These are phyloP conservation scores for Oncorhynchus tshawytscha DNA, from an alignment of 2,113 vertebrate genomes.

Conservation along the genomic window DNA sequence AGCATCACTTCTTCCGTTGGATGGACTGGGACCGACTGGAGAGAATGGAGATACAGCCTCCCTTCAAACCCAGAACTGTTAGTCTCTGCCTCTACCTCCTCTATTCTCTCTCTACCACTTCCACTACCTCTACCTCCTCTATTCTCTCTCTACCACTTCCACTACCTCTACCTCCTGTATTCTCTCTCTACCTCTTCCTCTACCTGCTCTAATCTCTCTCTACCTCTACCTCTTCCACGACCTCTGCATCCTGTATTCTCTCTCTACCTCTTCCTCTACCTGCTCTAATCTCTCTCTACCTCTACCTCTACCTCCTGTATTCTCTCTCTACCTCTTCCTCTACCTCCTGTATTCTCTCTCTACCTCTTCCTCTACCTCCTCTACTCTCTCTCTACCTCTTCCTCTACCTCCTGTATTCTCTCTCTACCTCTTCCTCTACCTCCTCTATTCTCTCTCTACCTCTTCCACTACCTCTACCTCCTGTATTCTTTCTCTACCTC, in stretches of 20 bases:
- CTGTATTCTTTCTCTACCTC: not conserved
- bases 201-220: not conserved
- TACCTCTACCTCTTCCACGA: not conserved
- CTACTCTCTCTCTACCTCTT: not conserved
- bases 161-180: not conserved
- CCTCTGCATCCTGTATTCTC: not conserved
- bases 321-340: no score
- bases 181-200: not conserved
- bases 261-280: no score
- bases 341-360: not conserved
- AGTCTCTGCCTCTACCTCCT: conserved; percentile 54
- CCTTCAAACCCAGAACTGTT: conserved; percentile 86
- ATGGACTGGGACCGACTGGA: conserved; percentile 92
- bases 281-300: no score
- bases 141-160: not conserved
- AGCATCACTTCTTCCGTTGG: conserved; percentile 89
- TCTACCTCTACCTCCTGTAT: no score
- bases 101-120: not conserved
- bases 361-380: not conserved
- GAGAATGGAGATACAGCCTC: conserved; percentile 83
- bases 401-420: not conserved
- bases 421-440: not conserved
- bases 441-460: not conserved
- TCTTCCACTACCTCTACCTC: not conserved
- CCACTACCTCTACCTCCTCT: no score